Evolutionary conservation across 2,113 vertebrate genomes (phyloP).

Genomic region (Alethe castanea): DNA sequence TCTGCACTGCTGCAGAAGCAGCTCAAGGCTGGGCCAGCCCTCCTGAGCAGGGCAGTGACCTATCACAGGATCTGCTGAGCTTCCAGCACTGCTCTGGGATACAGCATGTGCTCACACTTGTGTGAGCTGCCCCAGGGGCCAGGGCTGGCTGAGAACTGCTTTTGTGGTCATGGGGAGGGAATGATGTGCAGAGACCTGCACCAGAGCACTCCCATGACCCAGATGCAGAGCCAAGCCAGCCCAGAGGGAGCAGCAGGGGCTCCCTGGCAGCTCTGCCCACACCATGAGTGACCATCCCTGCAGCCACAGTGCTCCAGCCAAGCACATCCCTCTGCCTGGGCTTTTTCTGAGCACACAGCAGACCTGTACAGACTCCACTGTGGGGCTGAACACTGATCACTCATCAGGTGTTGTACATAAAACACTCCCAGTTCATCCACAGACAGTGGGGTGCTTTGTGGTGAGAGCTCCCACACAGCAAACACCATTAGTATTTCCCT

Average conservation of each 20-base stretch:
- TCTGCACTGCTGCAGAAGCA: neutral
- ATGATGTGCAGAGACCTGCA: neutral
- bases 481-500: neutral
- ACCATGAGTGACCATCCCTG: neutral
- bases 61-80: neutral
- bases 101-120: neutral
- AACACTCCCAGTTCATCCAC: neutral
- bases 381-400: neutral
- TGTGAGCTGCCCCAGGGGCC: neutral
- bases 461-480: neutral
- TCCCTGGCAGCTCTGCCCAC: neutral
- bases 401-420: fast-evolving
- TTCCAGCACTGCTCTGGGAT: neutral
- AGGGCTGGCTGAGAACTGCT: neutral
- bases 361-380: neutral
- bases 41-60: neutral
- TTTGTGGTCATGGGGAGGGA: neutral
- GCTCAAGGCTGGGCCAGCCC: neutral
- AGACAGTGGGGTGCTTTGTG: neutral
- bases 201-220: neutral
- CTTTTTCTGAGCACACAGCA: neutral
- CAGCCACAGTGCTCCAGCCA: neutral
- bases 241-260: neutral
- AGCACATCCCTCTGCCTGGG: neutral
- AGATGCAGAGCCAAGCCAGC: neutral